Evolutionary conservation across 2,113 vertebrate genomes (phyloP), one percentile per base, ranked within the genome.

Genomic region (Platycercus adscitus): DNA sequence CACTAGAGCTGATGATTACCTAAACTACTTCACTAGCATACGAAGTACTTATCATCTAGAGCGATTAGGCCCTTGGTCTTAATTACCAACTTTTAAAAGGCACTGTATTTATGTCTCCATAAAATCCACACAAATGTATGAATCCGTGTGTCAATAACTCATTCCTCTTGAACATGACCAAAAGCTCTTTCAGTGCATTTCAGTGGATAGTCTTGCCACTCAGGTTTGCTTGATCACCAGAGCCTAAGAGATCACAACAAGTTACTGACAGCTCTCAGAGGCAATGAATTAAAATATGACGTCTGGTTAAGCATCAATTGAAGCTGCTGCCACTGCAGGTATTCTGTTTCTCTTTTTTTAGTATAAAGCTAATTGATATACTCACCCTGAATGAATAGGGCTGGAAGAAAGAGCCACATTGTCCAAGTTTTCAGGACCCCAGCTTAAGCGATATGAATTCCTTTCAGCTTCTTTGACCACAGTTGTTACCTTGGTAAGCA

Each of bases 361-460:
- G 37, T 86, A 88, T 33, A 94, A 96, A 76, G 85, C 77, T 94
- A 89, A 79, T 88, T 52, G 86, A 91, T 81, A 94, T 16, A 98
- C 99, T 96, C 96, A 99, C 99, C 99, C 99, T 81, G 99, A 99
- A 97, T 99, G 99, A 91, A 99, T 98, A 73, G 99, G 99, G 86
- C 99, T 99, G 91, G 99, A 99, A 86, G 99, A 99, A 95, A 99
- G 98, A 64, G 99, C 99, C 92, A 99, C 98, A 12, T 99, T 99
- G 98, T 99, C 99, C 97, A 99, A 96, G 95, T 99, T 98, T 89
- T 99, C 99, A 41, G 98, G 98, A 78, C 98, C 99, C 99, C 99
- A 99, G 96, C 98, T 99, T 81, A 99, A 97, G 83, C 98, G 98
- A 96, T 98, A 99, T 0, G 98, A 98, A 91, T 98, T 99, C 94